A percentile compares a stretch with the other conserved stretches of the same genome.
phyloP scores from a whole-genome alignment of 2,113 vertebrate genomes.

The Zosterops lateralis region DNA sequence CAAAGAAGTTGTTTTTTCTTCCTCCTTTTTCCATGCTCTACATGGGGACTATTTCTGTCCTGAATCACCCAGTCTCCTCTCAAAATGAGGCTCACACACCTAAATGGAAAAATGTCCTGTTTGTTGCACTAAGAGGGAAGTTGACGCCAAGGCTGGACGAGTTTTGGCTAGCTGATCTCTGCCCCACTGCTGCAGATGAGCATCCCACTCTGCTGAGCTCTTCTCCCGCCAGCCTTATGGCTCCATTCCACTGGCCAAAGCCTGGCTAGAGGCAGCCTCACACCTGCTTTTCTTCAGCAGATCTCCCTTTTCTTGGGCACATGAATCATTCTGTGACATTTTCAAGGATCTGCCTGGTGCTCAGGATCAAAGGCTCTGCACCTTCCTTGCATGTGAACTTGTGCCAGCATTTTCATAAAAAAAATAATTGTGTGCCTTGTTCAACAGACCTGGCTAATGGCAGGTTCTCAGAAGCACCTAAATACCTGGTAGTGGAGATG shows the following conservation, averaged over 20 bases:
- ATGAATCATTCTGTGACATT: conserved; percentile 58
- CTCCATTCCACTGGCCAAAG: neutral
- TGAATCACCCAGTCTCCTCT: neutral
- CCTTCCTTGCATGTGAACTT: conserved; percentile 32
- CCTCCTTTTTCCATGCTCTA: neutral
- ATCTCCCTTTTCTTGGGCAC: conserved; percentile 33
- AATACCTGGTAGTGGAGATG: conserved; percentile 45
- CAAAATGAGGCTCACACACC: neutral
- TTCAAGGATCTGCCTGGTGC: conserved; percentile 47
- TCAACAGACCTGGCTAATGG: conserved; percentile 52
- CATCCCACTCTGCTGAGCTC: neutral
- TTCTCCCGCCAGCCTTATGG: neutral
- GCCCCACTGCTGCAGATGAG: neutral
- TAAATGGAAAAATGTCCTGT: neutral
- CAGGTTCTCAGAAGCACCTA: conserved; percentile 59
- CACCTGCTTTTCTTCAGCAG: conserved; percentile 56
- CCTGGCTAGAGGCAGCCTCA: neutral
- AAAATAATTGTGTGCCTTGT: conserved; percentile 19
- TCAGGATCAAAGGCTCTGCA: conserved; percentile 31
- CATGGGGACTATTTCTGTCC: neutral
- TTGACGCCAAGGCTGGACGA: accelerated
- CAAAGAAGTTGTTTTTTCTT: neutral
- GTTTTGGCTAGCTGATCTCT: neutral
- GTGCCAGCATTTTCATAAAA: conserved; percentile 29
- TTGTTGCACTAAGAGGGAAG: neutral